phyloP scores from a whole-genome alignment of 2,888 invertebrate species.

The Tenthredo amoena region DNA sequence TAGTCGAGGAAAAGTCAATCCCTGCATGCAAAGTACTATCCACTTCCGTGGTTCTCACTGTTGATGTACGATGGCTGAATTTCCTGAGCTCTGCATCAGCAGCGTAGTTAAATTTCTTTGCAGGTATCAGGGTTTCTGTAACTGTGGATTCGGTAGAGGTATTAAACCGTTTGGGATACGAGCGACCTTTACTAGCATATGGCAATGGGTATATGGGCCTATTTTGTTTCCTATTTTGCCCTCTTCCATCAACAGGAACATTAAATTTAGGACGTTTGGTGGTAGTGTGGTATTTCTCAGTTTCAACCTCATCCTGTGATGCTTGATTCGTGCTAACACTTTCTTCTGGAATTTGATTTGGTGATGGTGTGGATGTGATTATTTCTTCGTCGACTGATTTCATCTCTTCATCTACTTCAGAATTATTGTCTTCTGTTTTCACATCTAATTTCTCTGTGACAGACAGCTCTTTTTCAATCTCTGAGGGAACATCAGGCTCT shows the following conservation, averaged over 20 bases:
- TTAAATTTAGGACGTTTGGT: constrained; percentile 53
- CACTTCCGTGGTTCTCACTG: constrained; percentile 58
- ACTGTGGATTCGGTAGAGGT: constrained; percentile 64
- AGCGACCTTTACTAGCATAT: constrained; percentile 61
- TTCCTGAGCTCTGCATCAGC: constrained; percentile 73
- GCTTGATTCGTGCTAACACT: constrained; percentile 14
- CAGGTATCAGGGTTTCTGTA: constrained; percentile 74
- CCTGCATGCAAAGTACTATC: constrained; percentile 62
- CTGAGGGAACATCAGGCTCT: neutral
- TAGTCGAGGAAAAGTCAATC: constrained; percentile 59
- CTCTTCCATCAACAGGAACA: constrained; percentile 46
- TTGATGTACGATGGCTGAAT: constrained; percentile 67
- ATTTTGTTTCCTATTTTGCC: constrained; percentile 54
- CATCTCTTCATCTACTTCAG: neutral
- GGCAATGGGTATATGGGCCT: constrained; percentile 52
- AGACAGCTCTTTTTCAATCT: neutral
- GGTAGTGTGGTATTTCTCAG: constrained; percentile 46
- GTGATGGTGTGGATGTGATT: neutral
- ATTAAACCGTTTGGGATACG: constrained; percentile 66
- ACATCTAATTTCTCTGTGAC: neutral
- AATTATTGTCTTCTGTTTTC: neutral
- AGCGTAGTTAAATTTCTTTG: constrained; percentile 73
- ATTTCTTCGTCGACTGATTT: neutral
- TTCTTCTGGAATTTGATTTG: constrained; percentile 3
- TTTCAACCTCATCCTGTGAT: constrained; percentile 56